Evolutionary conservation across 2,888 invertebrate genomes (phyloP), one percentile per base, ranked within the genome.

Genomic region (Copidosoma aretas): DNA sequence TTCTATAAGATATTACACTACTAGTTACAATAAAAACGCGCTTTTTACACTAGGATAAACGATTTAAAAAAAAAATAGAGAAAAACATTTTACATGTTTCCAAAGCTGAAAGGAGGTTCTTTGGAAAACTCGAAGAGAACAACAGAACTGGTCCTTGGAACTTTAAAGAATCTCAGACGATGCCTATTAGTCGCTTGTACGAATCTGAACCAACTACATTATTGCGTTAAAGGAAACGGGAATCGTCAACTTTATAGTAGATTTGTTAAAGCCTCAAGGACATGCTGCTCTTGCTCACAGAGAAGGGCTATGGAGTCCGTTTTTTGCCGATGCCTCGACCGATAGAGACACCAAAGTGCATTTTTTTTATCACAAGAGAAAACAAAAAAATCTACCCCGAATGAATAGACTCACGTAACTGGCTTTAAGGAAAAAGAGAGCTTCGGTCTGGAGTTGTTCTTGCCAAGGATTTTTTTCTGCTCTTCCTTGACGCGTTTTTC

Each of bases 391-490:
- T 68, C 72, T 68, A 72, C 70, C 68, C 72, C 72, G 72, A 68
- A 64, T 65, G 51, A 68, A 70, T 72, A 57, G 22, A 72, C 86
- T 89, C 89, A 90, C 86, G 89, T 91, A 78, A 91, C 86, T 75
- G 93, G 92, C 84, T 94, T 94, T 76, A 95, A 86, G 62, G 93
- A 90, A 86, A 98, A 98, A 64, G 97, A 97, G 76, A 98, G 87
- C 86, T 95, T 95, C 72, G 97, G 97, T 84, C 97, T 89, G 70
- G 97, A 96, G 87, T 97, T 97, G 85, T 95, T 95, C 88, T 97
- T 97, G 77, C 97, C 97, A 79, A 97, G 88, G 79, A 98, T 97
- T 85, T 95, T 93, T 87, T 95, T 97, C 86, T 98, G 97, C 85
- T 97, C 97, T 84, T 95, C 95, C 86, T 94, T 95, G 70, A 93